Evolutionary conservation across 2,888 invertebrate genomes (phyloP).

Genomic region (Megastigmus dorsalis): DNA sequence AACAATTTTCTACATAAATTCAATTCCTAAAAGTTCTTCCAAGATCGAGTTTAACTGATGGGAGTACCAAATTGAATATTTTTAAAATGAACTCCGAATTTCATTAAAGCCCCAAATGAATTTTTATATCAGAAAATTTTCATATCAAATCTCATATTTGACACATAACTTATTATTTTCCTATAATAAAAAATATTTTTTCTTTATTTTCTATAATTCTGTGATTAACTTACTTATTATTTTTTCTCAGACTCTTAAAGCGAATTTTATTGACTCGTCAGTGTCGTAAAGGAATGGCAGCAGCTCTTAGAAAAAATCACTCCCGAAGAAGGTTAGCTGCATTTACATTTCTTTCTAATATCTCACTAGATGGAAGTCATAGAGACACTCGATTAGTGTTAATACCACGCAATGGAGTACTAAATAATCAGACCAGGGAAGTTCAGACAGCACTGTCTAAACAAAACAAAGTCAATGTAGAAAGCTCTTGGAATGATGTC

Average conservation of each 20-base stretch:
- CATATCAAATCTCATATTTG: no score
- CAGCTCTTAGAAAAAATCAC: conserved; percentile 78
- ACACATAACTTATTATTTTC: no score
- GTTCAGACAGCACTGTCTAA: conserved; percentile 26
- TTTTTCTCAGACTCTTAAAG: conserved; percentile 25
- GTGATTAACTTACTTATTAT: no score
- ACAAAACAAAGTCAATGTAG: conserved; percentile 20
- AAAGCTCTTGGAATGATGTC: conserved; percentile 28
- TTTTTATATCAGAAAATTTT: no score
- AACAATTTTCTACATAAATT: no score
- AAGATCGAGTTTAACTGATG: no score
- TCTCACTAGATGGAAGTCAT: conserved; percentile 93
- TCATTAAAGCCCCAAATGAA: no score
- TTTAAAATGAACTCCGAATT: no score
- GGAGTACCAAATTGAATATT: no score
- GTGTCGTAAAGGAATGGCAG: conserved; percentile 74
- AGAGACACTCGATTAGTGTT: conserved; percentile 81
- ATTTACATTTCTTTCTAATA: conserved; percentile 94
- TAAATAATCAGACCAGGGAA: conserved; percentile 33
- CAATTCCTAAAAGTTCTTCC: no score
- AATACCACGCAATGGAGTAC: conserved; percentile 73
- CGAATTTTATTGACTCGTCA: conserved; percentile 38
- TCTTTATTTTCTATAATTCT: conserved; percentile 3
- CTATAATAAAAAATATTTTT: no score
- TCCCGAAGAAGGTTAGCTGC: conserved; percentile 93